Conservation (phyloP, 2,888 invertebrate species). For the Poecilus cupreus region DNA sequence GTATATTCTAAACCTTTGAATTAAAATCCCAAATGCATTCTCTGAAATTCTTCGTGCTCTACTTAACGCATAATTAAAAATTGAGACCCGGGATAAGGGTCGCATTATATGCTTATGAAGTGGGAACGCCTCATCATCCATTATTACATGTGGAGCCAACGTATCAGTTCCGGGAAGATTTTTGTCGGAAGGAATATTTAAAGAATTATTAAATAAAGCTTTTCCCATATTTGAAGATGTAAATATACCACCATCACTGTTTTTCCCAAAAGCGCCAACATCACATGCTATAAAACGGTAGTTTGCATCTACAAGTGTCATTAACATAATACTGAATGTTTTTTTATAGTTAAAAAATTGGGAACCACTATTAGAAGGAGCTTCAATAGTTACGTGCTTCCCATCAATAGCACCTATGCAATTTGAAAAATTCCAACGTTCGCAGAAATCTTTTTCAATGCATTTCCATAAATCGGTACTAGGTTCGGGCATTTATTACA, state of each 20-base stretch:
- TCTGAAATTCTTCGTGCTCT: no score
- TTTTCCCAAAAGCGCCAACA: constrained; percentile 62
- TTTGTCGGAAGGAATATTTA: constrained; percentile 60
- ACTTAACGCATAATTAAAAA: constrained; percentile 56
- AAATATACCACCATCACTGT: no score
- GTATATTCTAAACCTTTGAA: constrained; percentile 56
- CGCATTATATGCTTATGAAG: constrained; percentile 57
- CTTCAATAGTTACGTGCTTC: background rate
- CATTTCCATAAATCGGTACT: background rate
- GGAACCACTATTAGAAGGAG: background rate
- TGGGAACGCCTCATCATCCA: constrained; percentile 58
- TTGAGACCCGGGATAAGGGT: constrained; percentile 56
- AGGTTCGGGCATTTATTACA: background rate
- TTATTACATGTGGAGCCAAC: constrained; percentile 49
- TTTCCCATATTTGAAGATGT: constrained; percentile 61
- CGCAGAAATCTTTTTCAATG: background rate
- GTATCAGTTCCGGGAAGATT: constrained; percentile 46
- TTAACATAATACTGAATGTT: background rate
- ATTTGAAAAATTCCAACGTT: background rate
- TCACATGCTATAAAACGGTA: constrained; percentile 47
- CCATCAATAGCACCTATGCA: background rate
- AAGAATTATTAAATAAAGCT: constrained; percentile 46
- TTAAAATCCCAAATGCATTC: constrained; percentile 60
- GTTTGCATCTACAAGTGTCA: background rate
- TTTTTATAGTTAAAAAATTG: constrained; percentile 2